A percentile compares a stretch with the other conserved stretches of the same genome.
phyloP scores from a whole-genome alignment of 2,888 invertebrate genomes.

The Macrosoma leucophasiata region DNA sequence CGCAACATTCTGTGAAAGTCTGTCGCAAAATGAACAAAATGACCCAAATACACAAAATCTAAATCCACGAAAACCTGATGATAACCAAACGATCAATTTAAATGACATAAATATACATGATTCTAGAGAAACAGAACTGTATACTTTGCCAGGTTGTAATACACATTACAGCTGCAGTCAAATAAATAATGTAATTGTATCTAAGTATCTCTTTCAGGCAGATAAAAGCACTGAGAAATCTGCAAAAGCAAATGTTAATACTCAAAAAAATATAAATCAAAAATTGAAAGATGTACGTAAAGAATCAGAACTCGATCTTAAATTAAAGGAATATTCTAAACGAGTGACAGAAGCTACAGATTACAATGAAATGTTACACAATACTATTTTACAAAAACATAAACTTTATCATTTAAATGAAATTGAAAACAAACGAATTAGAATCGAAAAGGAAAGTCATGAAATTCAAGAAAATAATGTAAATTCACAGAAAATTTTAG shows the following conservation, averaged over 20 bases:
- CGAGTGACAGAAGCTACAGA: too few relatives aligned
- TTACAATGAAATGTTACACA: too few relatives aligned
- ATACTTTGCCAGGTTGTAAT: slow-evolving; percentile 16
- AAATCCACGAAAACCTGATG: too few relatives aligned
- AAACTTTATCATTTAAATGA: slow-evolving; percentile 3
- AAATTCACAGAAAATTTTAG: too few relatives aligned
- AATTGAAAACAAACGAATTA: background rate
- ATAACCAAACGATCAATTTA: too few relatives aligned
- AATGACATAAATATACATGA: too few relatives aligned
- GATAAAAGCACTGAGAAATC: background rate
- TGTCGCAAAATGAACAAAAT: too few relatives aligned
- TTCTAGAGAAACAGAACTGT: slow-evolving; percentile 22
- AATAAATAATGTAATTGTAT: slow-evolving; percentile 16
- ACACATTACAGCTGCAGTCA: slow-evolving; percentile 30
- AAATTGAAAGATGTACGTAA: slow-evolving; percentile 1
- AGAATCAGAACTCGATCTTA: slow-evolving; percentile 5
- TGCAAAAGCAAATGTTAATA: background rate
- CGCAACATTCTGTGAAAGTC: too few relatives aligned
- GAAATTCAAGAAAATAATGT: background rate
- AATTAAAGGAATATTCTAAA: too few relatives aligned
- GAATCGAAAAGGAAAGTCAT: background rate
- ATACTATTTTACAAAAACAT: too few relatives aligned
- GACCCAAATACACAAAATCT: too few relatives aligned
- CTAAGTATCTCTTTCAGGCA: slow-evolving; percentile 13
- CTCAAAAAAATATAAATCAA: slow-evolving; percentile 6